phyloP scores from a whole-genome alignment of 2,797 vertebrate genomes.

The Sebastes taczanowskii region DNA sequence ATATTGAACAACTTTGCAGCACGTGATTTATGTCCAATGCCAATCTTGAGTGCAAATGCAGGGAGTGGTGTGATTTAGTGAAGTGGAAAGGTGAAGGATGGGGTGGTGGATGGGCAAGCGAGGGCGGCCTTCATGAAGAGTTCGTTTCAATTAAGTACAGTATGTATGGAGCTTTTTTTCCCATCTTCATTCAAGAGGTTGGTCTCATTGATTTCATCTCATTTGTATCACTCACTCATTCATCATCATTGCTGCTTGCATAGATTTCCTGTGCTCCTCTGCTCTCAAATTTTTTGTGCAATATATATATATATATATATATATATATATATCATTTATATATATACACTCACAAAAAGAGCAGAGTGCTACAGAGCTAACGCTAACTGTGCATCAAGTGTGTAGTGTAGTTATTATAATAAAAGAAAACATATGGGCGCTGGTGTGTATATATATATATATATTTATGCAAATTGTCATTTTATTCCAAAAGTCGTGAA shows the following conservation, averaged over 20 bases:
- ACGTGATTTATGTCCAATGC: not conserved
- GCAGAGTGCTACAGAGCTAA: not conserved
- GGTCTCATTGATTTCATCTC: not conserved
- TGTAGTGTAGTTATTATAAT: not conserved
- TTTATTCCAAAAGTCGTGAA: not conserved
- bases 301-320: no score
- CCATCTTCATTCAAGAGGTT: not conserved
- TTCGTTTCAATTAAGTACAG: not conserved
- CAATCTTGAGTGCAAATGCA: not conserved
- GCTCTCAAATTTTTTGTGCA: no score
- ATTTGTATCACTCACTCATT: not conserved
- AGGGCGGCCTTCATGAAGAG: not conserved
- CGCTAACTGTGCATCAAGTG: not conserved
- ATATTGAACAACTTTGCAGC: not conserved
- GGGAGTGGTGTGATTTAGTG: no score
- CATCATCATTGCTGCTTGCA: not conserved
- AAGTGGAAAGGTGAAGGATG: not conserved
- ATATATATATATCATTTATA: no score
- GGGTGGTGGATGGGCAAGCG: not conserved
- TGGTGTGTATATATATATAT: not conserved
- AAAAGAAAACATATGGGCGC: not conserved
- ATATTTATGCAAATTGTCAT: not conserved
- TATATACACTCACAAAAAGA: not conserved
- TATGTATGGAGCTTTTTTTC: not conserved
- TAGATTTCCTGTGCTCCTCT: not conserved